phyloP scores from a whole-genome alignment of 2,797 vertebrate genomes.

The Anguilla pacifica region DNA sequence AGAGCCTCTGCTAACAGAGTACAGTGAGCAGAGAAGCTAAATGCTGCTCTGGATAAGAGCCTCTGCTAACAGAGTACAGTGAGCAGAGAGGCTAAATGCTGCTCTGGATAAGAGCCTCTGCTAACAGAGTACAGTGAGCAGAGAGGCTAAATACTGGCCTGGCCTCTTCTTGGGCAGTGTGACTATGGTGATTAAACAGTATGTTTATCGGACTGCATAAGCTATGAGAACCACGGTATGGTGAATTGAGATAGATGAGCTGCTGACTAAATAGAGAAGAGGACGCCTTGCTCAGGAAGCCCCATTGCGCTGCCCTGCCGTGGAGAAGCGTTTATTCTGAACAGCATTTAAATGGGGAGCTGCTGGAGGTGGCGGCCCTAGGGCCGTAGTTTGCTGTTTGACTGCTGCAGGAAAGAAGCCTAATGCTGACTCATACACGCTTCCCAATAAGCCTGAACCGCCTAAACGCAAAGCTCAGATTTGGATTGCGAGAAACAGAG shows the following conservation, averaged over 20 bases:
- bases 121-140: too few species aligned
- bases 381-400: background rate
- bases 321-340: background rate
- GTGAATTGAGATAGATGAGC: background rate
- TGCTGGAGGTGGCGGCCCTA: background rate
- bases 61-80: too few species aligned
- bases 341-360: background rate
- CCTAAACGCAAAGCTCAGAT: background rate
- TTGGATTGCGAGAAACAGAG: background rate
- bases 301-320: background rate
- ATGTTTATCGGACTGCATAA: background rate
- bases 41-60: too few species aligned
- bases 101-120: too few species aligned
- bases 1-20: too few species aligned
- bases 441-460: background rate
- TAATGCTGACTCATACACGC: background rate
- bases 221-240: background rate
- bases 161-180: background rate
- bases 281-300: background rate
- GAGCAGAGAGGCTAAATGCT: background rate
- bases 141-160: background rate
- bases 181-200: background rate
- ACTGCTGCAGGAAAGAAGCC: slow-evolving; percentile 4
- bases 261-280: background rate
- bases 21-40: too few species aligned